phyloP scores from a whole-genome alignment of 1,140 invertebrate species.

The Polypedilum pembai region DNA sequence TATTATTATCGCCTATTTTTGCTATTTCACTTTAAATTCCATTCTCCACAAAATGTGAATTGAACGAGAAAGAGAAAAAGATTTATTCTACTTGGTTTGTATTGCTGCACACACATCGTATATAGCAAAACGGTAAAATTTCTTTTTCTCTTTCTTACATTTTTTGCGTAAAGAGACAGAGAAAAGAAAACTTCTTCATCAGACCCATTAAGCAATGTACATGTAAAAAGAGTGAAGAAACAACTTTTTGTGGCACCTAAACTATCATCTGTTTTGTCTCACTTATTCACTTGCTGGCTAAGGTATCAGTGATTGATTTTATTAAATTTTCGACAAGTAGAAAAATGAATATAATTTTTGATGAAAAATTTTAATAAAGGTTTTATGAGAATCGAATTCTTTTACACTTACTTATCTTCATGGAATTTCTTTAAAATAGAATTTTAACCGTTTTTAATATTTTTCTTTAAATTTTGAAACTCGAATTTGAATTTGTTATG shows the following conservation, averaged over 20 bases:
- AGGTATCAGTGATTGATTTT: too few relatives aligned
- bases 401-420: too few relatives aligned
- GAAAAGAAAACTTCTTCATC: conserved; percentile 6
- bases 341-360: too few relatives aligned
- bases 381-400: too few relatives aligned
- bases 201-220: not conserved
- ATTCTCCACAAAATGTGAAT: not conserved
- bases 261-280: not conserved
- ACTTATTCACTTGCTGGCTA: too few relatives aligned
- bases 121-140: not conserved
- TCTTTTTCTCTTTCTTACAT: not conserved
- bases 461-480: too few relatives aligned
- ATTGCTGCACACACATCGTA: not conserved
- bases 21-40: not conserved
- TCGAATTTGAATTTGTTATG: too few relatives aligned
- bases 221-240: not conserved
- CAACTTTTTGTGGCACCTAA: not conserved
- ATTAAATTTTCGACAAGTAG: too few relatives aligned
- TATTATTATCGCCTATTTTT: not conserved
- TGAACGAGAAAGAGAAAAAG: not conserved
- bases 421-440: too few relatives aligned
- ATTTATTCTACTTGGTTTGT: not conserved
- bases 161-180: conserved; percentile 2
- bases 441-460: too few relatives aligned
- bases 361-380: too few relatives aligned